Evolutionary conservation across 1,140 invertebrate genomes (phyloP).

Genomic region (Battus philenor): DNA sequence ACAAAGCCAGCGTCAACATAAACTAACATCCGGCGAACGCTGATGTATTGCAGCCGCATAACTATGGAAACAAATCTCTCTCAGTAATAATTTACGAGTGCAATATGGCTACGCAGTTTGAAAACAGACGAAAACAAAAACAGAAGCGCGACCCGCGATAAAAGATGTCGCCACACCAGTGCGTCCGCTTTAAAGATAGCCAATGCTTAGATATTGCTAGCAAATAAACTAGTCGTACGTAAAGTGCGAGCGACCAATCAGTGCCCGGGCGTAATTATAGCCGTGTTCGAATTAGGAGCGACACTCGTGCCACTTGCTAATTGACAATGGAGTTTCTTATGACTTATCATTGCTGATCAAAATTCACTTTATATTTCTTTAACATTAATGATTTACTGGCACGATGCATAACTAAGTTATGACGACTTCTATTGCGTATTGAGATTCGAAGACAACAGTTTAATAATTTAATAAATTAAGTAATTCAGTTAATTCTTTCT

Average conservation of each 20-base stretch:
- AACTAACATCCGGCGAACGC: conserved; percentile 66
- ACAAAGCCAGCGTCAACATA: conserved; percentile 65
- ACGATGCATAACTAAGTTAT: too few relatives aligned
- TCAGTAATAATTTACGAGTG: conserved; percentile 66
- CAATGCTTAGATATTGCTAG: conserved; percentile 49
- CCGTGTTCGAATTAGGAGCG: conserved; percentile 61
- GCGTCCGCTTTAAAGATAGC: conserved; percentile 59
- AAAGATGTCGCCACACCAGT: conserved; percentile 65
- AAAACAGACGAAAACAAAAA: conserved; percentile 63
- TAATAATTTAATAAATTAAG: conserved; percentile 8
- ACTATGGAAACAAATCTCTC: conserved; percentile 74
- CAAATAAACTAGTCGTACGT: conserved; percentile 44
- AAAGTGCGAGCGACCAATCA: conserved; percentile 46
- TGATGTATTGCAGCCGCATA: conserved; percentile 69
- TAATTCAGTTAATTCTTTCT: conserved; percentile 1
- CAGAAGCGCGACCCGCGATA: conserved; percentile 61
- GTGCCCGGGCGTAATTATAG: conserved; percentile 55
- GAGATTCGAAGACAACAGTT: too few relatives aligned
- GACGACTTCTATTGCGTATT: too few relatives aligned
- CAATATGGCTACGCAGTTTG: conserved; percentile 62
- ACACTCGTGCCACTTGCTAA: conserved; percentile 42
- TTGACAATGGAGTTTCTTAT: conserved; percentile 44
- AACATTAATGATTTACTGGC: too few relatives aligned
- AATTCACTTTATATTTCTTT: conserved; percentile 2
- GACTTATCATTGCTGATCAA: conserved; percentile 36